phyloP scores from a whole-genome alignment of 2,888 invertebrate genomes.

The Rugalucina vietnamica region DNA sequence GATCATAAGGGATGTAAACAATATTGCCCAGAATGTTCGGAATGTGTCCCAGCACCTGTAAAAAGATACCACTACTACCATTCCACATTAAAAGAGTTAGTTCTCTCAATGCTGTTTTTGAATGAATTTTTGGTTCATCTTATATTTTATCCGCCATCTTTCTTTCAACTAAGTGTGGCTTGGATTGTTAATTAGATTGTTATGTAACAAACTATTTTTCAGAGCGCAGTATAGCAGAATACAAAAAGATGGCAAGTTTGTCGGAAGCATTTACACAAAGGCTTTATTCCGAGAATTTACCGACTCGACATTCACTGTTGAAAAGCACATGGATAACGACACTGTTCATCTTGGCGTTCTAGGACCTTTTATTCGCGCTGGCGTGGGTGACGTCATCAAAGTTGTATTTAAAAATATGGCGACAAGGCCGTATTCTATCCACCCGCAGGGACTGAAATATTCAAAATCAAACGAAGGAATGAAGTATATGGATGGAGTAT shows the following conservation, averaged over 20 bases:
- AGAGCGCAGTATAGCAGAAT: conserved; percentile 57
- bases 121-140: too few species aligned
- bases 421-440: conserved; percentile 37
- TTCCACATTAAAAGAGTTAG: too few species aligned
- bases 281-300: conserved; percentile 48
- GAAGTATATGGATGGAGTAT: conserved; percentile 2
- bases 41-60: too few species aligned
- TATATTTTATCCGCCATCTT: too few species aligned
- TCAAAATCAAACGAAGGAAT: conserved; percentile 57
- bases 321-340: background rate
- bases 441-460: conserved; percentile 42
- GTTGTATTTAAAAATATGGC: conserved; percentile 59
- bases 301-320: conserved; percentile 17
- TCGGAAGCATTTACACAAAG: conserved; percentile 64
- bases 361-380: conserved; percentile 74
- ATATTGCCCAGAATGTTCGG: too few species aligned
- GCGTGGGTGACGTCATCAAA: conserved; percentile 72
- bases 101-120: too few species aligned
- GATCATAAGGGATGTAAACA: too few species aligned
- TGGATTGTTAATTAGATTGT: too few species aligned
- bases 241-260: conserved; percentile 51
- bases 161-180: too few species aligned
- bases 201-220: too few species aligned
- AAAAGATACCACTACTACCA: too few species aligned
- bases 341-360: conserved; percentile 55